These are phyloP conservation scores for Sarcophaga variegata DNA, from an alignment of 2,888 invertebrate genomes.

Conservation along the genomic window DNA sequence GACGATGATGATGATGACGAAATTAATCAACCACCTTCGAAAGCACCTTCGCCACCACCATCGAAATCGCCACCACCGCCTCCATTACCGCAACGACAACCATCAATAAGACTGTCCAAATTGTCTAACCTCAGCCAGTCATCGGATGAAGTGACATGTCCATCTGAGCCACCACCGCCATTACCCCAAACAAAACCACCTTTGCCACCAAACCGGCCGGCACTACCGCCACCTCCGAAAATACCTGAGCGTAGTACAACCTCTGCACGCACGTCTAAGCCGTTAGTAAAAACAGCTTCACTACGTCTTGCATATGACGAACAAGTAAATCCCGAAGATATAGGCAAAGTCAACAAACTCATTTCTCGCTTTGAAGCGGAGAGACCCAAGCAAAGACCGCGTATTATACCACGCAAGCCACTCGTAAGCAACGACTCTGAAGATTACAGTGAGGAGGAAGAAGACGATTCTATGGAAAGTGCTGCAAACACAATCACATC, in stretches of 20 bases:
- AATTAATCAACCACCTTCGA: conserved; percentile 74
- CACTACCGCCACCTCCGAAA: conserved; percentile 68
- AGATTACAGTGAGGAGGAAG: conserved; percentile 71
- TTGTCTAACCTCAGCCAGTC: conserved; percentile 48
- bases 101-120: conserved; percentile 59
- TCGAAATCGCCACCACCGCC: conserved; percentile 75
- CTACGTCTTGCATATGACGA: conserved; percentile 78
- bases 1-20: conserved; percentile 70
- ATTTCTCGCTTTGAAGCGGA: conserved; percentile 78
- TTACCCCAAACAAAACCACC: conserved; percentile 56
- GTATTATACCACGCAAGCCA: conserved; percentile 68
- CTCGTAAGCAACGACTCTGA: conserved; percentile 71
- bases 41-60: conserved; percentile 74
- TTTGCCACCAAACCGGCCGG: conserved; percentile 57
- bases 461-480: conserved; percentile 61
- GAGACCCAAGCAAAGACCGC: conserved; percentile 67
- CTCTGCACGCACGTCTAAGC: conserved; percentile 75
- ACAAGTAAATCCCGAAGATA: conserved; percentile 77
- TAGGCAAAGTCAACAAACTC: conserved; percentile 80
- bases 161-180: conserved; percentile 73
- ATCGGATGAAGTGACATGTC: conserved; percentile 70
- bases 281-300: conserved; percentile 79
- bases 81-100: conserved; percentile 74
- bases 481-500: not conserved
- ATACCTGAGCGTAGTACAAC: conserved; percentile 75